Evolutionary conservation across 2,888 invertebrate species (phyloP).

Genomic region (Petrolisthes manimaculis): DNA sequence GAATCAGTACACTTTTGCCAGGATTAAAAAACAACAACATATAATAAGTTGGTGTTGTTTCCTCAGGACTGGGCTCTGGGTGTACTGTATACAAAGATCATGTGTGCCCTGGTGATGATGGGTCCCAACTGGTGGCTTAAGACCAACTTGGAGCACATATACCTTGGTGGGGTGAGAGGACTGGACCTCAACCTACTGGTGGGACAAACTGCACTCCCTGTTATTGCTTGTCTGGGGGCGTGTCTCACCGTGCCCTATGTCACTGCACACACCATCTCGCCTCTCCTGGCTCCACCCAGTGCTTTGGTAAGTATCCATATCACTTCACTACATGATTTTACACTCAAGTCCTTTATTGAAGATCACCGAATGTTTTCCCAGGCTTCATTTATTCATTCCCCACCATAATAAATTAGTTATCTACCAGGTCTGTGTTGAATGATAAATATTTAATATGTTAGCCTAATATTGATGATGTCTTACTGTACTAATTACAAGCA

Average conservation of each 20-base stretch:
- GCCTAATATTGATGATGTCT: too few species aligned
- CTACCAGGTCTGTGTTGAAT: background rate
- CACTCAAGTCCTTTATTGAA: too few species aligned
- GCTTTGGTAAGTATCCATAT: constrained; percentile 37
- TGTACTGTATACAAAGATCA: constrained; percentile 96
- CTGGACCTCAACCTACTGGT: constrained; percentile 91
- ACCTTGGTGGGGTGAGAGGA: constrained; percentile 89
- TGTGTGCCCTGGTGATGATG: constrained; percentile 96
- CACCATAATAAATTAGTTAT: background rate
- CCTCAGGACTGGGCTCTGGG: constrained; percentile 95
- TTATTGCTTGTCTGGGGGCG: constrained; percentile 78
- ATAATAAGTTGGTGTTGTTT: background rate
- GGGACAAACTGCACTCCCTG: constrained; percentile 79
- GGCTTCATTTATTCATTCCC: background rate
- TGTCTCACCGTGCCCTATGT: constrained; percentile 94
- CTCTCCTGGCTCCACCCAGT: constrained; percentile 68
- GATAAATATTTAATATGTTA: too few species aligned
- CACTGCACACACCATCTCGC: constrained; percentile 78
- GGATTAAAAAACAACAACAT: too few species aligned
- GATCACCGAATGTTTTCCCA: too few species aligned
- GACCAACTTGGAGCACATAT: constrained; percentile 83
- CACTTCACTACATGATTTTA: too few species aligned
- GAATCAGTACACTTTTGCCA: too few species aligned
- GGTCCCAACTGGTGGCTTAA: constrained; percentile 95
- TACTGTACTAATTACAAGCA: too few species aligned